Evolutionary conservation across 1,140 invertebrate species (phyloP).

Genomic region (Drosophila kepulauana): DNA sequence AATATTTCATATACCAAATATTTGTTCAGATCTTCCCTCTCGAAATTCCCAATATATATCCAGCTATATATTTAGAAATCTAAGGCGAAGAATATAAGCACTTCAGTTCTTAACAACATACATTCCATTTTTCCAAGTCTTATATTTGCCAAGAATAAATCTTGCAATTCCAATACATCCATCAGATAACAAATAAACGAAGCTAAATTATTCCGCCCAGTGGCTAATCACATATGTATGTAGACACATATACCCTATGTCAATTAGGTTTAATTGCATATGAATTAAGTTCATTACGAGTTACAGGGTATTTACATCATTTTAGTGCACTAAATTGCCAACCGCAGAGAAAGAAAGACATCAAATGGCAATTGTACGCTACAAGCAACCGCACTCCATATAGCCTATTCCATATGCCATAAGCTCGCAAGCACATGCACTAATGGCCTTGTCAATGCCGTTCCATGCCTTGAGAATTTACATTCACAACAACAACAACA

Average conservation of each 20-base stretch:
- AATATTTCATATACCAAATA: too few relatives aligned
- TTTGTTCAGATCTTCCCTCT: too few relatives aligned
- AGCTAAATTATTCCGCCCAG: conserved; percentile 10
- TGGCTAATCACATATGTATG: conserved; percentile 14
- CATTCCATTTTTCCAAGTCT: background rate
- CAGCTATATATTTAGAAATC: too few relatives aligned
- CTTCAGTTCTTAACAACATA: too few relatives aligned
- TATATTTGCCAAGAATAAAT: background rate
- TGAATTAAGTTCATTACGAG: conserved; percentile 35
- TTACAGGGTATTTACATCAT: conserved; percentile 44
- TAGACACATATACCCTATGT: background rate
- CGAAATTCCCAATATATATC: too few relatives aligned
- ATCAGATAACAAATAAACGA: background rate
- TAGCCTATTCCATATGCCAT: conserved; percentile 9
- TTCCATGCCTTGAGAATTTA: conserved; percentile 66
- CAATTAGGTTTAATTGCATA: conserved; percentile 27
- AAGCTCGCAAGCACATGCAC: conserved; percentile 22
- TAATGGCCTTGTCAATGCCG: conserved; percentile 78
- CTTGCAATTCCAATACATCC: background rate
- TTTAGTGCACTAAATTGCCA: conserved; percentile 58
- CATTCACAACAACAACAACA: conserved; percentile 48
- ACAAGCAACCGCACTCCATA: conserved; percentile 24
- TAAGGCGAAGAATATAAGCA: too few relatives aligned
- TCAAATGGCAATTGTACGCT: conserved; percentile 43
- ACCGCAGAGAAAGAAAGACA: conserved; percentile 41